Conservation (phyloP, 2,888 invertebrate species). For the Bedellia somnulentella region DNA sequence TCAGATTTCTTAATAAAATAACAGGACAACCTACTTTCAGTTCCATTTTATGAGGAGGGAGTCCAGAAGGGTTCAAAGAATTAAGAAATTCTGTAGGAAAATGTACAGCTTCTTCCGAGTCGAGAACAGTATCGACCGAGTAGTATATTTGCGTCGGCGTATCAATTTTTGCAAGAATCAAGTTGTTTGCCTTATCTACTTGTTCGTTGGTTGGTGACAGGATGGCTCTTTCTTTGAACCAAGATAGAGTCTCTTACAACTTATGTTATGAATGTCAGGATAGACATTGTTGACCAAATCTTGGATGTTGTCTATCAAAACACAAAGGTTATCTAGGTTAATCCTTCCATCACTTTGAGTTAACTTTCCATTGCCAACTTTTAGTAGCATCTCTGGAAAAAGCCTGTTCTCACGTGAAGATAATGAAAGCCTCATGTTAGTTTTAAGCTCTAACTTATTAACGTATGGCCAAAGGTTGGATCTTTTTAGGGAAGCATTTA, state of each 20-base stretch:
- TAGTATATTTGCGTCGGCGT: too few relatives aligned
- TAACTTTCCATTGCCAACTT: slow-evolving; percentile 15
- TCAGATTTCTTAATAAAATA: too few relatives aligned
- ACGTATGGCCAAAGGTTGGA: slow-evolving; percentile 14
- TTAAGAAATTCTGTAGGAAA: too few relatives aligned
- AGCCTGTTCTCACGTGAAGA: slow-evolving; percentile 14
- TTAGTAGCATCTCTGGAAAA: slow-evolving; percentile 14
- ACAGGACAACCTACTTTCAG: too few relatives aligned
- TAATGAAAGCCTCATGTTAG: slow-evolving; percentile 13
- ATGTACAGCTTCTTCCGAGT: too few relatives aligned
- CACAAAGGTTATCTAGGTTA: slow-evolving; percentile 8
- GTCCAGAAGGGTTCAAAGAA: too few relatives aligned
- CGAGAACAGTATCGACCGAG: too few relatives aligned
- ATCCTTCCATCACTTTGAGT: slow-evolving; percentile 14
- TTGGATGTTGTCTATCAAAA: slow-evolving; percentile 5
- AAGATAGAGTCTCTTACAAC: slow-evolving; percentile 13
- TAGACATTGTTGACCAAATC: slow-evolving; percentile 13
- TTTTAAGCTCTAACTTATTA: slow-evolving; percentile 16
- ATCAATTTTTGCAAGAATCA: too few relatives aligned
- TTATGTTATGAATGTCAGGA: slow-evolving; percentile 14
- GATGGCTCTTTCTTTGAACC: slow-evolving; percentile 15
- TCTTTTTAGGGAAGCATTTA: slow-evolving; percentile 14
- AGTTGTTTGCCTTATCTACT: slow-evolving; percentile 10
- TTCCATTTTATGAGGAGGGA: too few relatives aligned
- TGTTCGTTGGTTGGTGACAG: slow-evolving; percentile 15